These are phyloP conservation scores for Drosophila niveifrons DNA, from an alignment of 2,888 invertebrate species.

Conservation along the genomic window DNA sequence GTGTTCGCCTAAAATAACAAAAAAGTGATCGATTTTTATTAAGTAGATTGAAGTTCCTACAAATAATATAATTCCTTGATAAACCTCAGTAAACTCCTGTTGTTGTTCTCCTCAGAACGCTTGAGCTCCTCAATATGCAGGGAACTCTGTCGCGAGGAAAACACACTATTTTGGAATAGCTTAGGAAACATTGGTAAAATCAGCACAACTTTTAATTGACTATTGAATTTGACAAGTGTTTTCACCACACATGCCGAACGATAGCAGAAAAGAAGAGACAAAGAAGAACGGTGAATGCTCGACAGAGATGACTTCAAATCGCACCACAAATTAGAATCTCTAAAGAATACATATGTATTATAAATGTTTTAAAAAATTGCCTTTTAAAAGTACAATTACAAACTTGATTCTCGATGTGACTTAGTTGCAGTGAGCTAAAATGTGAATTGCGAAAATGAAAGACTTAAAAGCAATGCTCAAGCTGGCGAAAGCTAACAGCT, in stretches of 20 bases:
- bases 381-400: neutral
- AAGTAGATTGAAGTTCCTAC: neutral
- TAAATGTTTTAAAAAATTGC: neutral
- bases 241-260: conserved; percentile 4
- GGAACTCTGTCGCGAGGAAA: conserved; percentile 53
- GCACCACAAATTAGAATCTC: neutral
- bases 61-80: neutral
- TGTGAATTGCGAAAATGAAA: neutral
- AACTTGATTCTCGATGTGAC: neutral
- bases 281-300: neutral
- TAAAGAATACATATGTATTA: neutral
- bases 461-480: neutral
- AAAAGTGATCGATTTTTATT: conserved; percentile 4
- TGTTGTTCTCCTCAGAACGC: conserved; percentile 29
- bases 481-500: conserved; percentile 1
- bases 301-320: neutral
- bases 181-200: conserved; percentile 61
- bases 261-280: neutral
- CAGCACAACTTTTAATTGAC: neutral
- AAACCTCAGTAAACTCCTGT: conserved; percentile 65
- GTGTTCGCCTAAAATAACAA: conserved; percentile 92
- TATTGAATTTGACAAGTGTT: neutral
- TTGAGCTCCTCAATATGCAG: conserved; percentile 62
- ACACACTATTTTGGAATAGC: conserved; percentile 36
- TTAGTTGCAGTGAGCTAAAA: neutral